A percentile compares a stretch with the other conserved stretches of the same genome.
These are phyloP conservation scores for Listrodromus nycthemerus DNA, from an alignment of 2,888 invertebrate genomes.

Conservation along the genomic window DNA sequence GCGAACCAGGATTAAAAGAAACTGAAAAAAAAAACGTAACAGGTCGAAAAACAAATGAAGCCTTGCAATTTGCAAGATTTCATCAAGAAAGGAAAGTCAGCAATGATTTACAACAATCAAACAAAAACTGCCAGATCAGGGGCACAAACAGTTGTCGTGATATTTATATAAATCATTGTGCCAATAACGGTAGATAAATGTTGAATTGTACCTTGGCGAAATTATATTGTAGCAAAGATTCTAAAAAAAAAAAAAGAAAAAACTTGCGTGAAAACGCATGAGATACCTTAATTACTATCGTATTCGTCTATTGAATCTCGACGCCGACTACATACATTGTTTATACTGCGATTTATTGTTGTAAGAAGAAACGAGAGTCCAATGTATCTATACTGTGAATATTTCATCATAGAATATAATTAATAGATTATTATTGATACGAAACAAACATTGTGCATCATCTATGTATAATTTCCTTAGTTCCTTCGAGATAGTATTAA, in stretches of 20 bases:
- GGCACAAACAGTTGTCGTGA: constrained; percentile 63
- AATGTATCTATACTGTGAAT: constrained; percentile 80
- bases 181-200: constrained; percentile 62
- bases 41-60: constrained; percentile 46
- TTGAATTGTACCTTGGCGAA: constrained; percentile 54
- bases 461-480: neutral
- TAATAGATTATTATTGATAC: constrained; percentile 73
- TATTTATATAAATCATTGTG: constrained; percentile 62
- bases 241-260: constrained; percentile 37
- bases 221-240: constrained; percentile 43
- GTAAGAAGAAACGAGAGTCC: constrained; percentile 53
- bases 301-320: constrained; percentile 50
- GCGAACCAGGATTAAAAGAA: neutral
- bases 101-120: constrained; percentile 24
- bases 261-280: constrained; percentile 4
- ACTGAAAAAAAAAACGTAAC: neutral
- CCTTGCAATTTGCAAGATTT: constrained; percentile 46
- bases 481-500: neutral
- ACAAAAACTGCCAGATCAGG: constrained; percentile 60
- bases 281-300: constrained; percentile 37
- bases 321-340: constrained; percentile 46
- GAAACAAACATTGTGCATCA: neutral
- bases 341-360: constrained; percentile 61
- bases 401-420: constrained; percentile 74
- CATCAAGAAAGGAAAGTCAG: constrained; percentile 35